Evolutionary conservation across 2,113 vertebrate genomes (phyloP).

Genomic region (Perccottus glenii): DNA sequence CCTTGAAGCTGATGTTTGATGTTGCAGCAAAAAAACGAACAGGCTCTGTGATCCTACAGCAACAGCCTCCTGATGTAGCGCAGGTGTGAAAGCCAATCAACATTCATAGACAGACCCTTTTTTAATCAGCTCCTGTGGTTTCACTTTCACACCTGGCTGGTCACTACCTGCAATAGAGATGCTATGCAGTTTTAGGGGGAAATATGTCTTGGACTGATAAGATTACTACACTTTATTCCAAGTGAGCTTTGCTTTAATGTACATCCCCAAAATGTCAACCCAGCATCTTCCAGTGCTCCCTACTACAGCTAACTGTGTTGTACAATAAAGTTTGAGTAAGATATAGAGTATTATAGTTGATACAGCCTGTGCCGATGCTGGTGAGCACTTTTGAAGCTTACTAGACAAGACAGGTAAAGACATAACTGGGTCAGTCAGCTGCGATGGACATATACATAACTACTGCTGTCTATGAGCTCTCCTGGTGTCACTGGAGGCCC

Average conservation of each 20-base stretch:
- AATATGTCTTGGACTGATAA: no score
- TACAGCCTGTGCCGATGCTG: slow-evolving; percentile 6
- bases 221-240: no score
- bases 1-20: slow-evolving; percentile 24
- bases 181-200: slow-evolving; percentile 31
- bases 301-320: not conserved
- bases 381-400: not conserved
- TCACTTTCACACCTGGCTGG: slow-evolving; percentile 54
- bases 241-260: no score
- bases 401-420: slow-evolving; percentile 34
- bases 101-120: slow-evolving; percentile 41
- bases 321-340: not conserved
- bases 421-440: slow-evolving; percentile 49
- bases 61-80: slow-evolving; percentile 30
- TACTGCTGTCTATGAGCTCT: slow-evolving; percentile 39
- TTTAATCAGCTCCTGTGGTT: slow-evolving; percentile 41
- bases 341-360: not conserved
- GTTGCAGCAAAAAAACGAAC: slow-evolving; percentile 22
- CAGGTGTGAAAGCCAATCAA: slow-evolving; percentile 46
- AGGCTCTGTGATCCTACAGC: no score
- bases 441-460: slow-evolving; percentile 24
- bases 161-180: slow-evolving; percentile 36
- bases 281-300: not conserved
- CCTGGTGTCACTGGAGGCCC: slow-evolving; percentile 15
- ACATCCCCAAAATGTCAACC: not conserved